A percentile compares a stretch with the other conserved stretches of the same genome.
Evolutionary conservation across 2,113 vertebrate species (phyloP).

Genomic region (Muscicapa adusta): DNA sequence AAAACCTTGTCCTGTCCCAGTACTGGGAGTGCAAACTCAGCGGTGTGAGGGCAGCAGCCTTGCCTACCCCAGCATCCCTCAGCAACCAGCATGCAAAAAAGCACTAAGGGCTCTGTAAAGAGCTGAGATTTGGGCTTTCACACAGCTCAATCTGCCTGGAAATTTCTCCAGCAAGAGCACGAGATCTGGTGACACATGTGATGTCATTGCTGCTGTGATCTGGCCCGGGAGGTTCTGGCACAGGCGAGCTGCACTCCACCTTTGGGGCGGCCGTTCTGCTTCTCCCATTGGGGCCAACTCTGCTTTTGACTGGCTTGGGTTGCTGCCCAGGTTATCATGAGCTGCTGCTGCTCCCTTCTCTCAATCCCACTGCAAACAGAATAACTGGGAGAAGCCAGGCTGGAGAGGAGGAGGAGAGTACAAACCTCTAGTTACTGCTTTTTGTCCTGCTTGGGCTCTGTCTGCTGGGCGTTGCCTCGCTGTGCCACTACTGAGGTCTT

Average conservation of each 20-base stretch:
- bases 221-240: background rate
- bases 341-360: background rate
- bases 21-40: background rate
- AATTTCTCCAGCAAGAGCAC: background rate
- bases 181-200: background rate
- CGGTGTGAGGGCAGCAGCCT: background rate
- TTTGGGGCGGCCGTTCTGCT: background rate
- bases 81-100: background rate
- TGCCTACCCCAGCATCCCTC: background rate
- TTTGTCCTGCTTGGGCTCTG: background rate
- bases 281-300: background rate
- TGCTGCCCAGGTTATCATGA: background rate
- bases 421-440: background rate
- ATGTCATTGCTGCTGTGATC: background rate
- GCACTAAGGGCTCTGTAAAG: background rate
- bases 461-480: background rate
- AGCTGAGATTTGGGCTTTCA: background rate
- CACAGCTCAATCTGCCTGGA: background rate
- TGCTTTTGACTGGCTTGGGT: background rate
- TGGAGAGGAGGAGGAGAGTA: background rate
- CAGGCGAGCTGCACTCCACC: background rate
- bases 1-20: accelerated
- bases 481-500: background rate
- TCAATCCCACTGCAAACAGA: background rate
- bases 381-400: background rate